Conservation (phyloP, 2,113 vertebrate genomes). For the Leucosticte australis region DNA sequence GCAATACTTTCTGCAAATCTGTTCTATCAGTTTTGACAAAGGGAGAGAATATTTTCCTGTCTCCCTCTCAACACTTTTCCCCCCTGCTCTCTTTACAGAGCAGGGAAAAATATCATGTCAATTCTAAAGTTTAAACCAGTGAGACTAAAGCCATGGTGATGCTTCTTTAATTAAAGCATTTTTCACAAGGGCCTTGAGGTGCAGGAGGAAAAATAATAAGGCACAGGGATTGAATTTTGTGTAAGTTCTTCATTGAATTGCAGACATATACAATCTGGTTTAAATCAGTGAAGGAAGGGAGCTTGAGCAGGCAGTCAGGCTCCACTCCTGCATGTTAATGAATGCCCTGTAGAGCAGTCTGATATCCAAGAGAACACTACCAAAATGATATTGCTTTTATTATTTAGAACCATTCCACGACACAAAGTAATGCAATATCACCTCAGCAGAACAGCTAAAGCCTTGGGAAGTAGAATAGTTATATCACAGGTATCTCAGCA, state of each 20-base stretch:
- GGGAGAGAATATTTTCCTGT: background rate
- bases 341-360: background rate
- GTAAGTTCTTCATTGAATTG: constrained; percentile 49
- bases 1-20: background rate
- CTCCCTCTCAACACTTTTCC: background rate
- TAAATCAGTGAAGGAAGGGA: background rate
- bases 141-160: constrained; percentile 29
- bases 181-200: constrained; percentile 20
- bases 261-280: constrained; percentile 15
- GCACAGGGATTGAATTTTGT: constrained; percentile 49
- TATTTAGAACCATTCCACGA: background rate
- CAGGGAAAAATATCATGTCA: background rate
- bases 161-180: constrained; percentile 68
- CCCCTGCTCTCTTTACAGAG: background rate
- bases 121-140: background rate
- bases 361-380: background rate
- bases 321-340: background rate
- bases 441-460: background rate
- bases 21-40: background rate
- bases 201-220: constrained; percentile 31
- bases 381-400: background rate
- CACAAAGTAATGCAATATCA: background rate
- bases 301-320: background rate
- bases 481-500: background rate
- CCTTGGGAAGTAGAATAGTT: background rate